phyloP scores from a whole-genome alignment of 2,797 vertebrate species.

The Tachyglossus aculeatus region DNA sequence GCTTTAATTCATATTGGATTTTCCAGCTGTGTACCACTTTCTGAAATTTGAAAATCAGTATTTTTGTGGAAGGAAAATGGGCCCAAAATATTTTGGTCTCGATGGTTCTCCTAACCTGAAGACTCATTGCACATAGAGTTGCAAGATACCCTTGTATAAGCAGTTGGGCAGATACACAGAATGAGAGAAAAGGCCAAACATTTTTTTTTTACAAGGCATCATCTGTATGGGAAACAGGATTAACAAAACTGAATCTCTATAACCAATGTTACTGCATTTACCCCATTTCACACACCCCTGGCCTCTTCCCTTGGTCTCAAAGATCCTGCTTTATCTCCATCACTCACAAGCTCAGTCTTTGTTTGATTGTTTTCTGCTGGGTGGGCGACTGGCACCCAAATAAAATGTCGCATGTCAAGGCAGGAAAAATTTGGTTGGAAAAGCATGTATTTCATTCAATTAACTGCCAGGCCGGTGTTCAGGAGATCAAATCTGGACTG shows the following conservation, averaged over 20 bases:
- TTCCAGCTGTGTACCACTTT: background rate
- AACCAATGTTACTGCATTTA: background rate
- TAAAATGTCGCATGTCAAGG: background rate
- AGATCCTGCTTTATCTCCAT: background rate
- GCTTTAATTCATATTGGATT: background rate
- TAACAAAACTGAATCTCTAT: background rate
- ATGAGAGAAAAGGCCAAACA: no score
- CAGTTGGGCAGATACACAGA: background rate
- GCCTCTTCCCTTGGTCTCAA: background rate
- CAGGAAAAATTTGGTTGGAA: background rate
- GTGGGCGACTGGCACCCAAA: background rate
- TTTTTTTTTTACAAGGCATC: no score
- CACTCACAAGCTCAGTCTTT: background rate
- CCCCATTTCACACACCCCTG: no score
- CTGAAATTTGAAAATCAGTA: background rate
- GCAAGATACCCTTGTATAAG: background rate
- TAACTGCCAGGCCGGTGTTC: background rate
- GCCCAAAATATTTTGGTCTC: no score
- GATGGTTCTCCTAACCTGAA: background rate
- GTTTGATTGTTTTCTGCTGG: background rate
- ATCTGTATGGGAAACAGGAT: no score
- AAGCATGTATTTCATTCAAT: conserved; percentile 1
- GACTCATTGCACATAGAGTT: background rate
- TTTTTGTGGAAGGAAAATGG: background rate
- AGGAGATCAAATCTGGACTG: background rate